Evolutionary conservation across 2,797 vertebrate species (phyloP), one percentile per base, ranked within the genome.

Genomic region (Gila robusta): DNA sequence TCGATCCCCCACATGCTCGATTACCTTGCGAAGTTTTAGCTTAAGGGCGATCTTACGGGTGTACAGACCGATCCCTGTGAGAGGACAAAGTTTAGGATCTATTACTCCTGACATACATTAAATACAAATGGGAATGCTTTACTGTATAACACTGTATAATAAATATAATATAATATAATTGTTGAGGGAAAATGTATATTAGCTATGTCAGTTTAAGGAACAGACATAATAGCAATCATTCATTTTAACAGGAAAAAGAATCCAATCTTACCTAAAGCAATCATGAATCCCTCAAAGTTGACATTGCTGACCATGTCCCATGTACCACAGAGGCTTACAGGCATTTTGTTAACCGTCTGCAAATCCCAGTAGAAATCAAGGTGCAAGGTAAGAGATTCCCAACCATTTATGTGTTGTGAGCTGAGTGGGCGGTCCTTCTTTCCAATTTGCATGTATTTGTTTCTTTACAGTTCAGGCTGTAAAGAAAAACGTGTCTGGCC

Each of bases 281-380:
- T 89, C 97, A 98, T 96, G 81, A 96, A 98, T 56, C 96, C 91
- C 23, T 98, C 96, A 32, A 97, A 93, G 93, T 98, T 98, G 86
- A 95, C 94, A 90, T 92, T 98, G 93, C 95, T 96, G 89, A 95
- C 79, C 41, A 97, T 93, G 66, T 96, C 96, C 97, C 97, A 98
- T 70, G 95, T 97, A 4, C 97, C 96, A 52, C 91, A 97, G 85
- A 97, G 89, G 90, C 96, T 95, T 23, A 86, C 89, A n/a, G 96
- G 94, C 97, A 97, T 97, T 79, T 92, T 91, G 64, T n/a, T 56
- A 41, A 54, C 2, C 32, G 26, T 44, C 52, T 49, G 9, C 5
- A 35, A 14, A 81, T 59, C 2, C 54, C 23, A 35, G 37, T 35
- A 62, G 12, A 83, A 79, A 5, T 23, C 17, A 32, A 70, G 9